A percentile compares a stretch with the other conserved stretches of the same genome.
Evolutionary conservation across 2,888 invertebrate species (phyloP).

Genomic region (Drosophila trichaetosa): DNA sequence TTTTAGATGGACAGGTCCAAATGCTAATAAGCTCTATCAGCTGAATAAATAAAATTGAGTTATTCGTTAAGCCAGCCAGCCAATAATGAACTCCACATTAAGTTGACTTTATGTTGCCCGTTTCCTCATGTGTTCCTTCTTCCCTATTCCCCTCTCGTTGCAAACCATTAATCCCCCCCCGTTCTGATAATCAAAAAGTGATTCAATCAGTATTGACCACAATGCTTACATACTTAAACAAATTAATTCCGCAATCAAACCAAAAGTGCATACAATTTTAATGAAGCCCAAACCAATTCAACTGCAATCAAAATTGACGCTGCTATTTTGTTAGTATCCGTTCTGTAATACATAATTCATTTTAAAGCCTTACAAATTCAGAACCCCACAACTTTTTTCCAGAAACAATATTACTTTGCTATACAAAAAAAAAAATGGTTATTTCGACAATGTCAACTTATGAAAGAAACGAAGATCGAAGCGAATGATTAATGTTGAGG

Average conservation of each 20-base stretch:
- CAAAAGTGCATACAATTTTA: constrained; percentile 59
- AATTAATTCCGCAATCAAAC: constrained; percentile 44
- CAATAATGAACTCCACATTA: neutral
- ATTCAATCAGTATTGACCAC: constrained; percentile 51
- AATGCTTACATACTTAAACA: constrained; percentile 38
- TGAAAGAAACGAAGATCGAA: constrained; percentile 53
- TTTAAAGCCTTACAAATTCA: constrained; percentile 1
- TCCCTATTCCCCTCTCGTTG: neutral
- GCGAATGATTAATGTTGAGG: constrained; percentile 71
- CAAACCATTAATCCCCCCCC: neutral
- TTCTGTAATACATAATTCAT: constrained; percentile 61
- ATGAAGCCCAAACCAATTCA: constrained; percentile 48
- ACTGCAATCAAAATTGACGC: constrained; percentile 48
- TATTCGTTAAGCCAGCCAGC: neutral
- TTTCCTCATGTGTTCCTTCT: too few species aligned
- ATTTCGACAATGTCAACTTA: neutral
- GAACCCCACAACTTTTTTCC: constrained; percentile 56
- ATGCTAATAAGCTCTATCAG: neutral
- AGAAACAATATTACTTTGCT: constrained; percentile 41
- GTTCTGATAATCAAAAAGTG: constrained; percentile 11
- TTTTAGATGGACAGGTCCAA: neutral
- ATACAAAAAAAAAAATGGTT: constrained; percentile 2
- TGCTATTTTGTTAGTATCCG: constrained; percentile 25
- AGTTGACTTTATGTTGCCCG: neutral
- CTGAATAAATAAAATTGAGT: constrained; percentile 2